Percentiles rank a stretch among this genome's conserved stretches.
Conservation (phyloP, 1,140 invertebrate genomes). For the Drosophila jambulina region DNA sequence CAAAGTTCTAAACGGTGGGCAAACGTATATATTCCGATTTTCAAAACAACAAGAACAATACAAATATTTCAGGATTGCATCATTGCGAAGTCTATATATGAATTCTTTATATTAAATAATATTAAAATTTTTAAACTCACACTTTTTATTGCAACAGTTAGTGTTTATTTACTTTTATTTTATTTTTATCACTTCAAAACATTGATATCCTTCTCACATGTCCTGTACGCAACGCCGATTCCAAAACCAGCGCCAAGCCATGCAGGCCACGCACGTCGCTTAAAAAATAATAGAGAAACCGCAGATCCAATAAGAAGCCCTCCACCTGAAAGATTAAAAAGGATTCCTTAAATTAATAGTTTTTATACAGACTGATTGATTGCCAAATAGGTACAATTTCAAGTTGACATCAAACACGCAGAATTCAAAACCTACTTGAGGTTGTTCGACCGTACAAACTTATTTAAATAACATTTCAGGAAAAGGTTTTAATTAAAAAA, state of each 20-base stretch:
- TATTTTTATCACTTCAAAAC: slow-evolving; percentile 51
- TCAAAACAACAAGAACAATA: too few relatives aligned
- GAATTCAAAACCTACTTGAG: too few relatives aligned
- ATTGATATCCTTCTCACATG: slow-evolving; percentile 90
- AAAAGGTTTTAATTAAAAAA: too few relatives aligned
- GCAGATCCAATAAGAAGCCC: slow-evolving; percentile 89
- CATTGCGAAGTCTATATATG: too few relatives aligned
- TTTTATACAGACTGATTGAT: too few relatives aligned
- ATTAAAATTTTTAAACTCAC: neutral
- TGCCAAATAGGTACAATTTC: too few relatives aligned
- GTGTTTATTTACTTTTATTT: neutral
- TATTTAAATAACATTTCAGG: too few relatives aligned
- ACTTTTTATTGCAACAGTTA: neutral
- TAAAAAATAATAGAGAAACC: slow-evolving; percentile 89
- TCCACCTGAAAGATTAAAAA: slow-evolving; percentile 86
- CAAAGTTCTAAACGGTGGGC: too few relatives aligned
- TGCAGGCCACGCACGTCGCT: slow-evolving; percentile 90
- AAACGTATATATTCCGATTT: too few relatives aligned
- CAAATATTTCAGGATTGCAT: too few relatives aligned
- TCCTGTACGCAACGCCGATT: slow-evolving; percentile 91
- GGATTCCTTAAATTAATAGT: neutral
- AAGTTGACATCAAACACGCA: neutral
- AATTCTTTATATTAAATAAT: neutral
- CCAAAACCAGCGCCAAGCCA: slow-evolving; percentile 90
- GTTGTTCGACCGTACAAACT: too few relatives aligned